Evolutionary conservation across 1,140 invertebrate genomes (phyloP).

Genomic region (Caenorhabditis inopinata): DNA sequence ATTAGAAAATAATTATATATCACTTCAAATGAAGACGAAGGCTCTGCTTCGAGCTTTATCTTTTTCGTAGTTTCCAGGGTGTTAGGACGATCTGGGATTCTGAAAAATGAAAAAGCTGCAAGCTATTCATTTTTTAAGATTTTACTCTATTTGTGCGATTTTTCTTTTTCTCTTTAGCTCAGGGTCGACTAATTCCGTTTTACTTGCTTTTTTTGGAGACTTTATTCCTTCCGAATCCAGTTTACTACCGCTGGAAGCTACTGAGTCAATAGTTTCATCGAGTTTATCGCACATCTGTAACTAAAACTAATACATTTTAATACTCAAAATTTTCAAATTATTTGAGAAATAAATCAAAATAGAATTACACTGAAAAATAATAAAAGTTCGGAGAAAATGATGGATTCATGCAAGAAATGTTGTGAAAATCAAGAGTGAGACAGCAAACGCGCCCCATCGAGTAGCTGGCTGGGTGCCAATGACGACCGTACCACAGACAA

Average conservation of each 20-base stretch:
- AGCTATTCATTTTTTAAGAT: no score
- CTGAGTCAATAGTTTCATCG: not conserved
- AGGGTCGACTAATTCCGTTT: no score
- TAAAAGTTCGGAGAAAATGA: conserved; percentile 44
- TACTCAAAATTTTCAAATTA: not conserved
- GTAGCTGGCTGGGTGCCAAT: not conserved
- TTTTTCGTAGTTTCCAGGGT: no score
- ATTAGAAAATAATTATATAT: no score
- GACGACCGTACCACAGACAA: not conserved
- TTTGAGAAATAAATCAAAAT: not conserved
- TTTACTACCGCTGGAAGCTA: not conserved
- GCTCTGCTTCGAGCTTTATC: no score
- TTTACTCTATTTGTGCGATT: no score
- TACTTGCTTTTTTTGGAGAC: no score
- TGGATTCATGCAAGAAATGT: conserved; percentile 51
- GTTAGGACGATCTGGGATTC: no score
- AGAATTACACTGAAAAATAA: conserved; percentile 69
- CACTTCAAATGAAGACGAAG: no score
- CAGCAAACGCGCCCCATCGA: conserved; percentile 3
- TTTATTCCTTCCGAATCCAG: not conserved
- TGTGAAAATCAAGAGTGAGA: no score
- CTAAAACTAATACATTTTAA: conserved; percentile 67
- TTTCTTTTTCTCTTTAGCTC: no score
- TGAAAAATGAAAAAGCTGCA: no score
- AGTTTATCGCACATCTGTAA: conserved; percentile 50